Percentiles rank a stretch among this genome's conserved stretches.
Conservation (phyloP, 2,113 vertebrate species). For the Heterochromis multidens region DNA sequence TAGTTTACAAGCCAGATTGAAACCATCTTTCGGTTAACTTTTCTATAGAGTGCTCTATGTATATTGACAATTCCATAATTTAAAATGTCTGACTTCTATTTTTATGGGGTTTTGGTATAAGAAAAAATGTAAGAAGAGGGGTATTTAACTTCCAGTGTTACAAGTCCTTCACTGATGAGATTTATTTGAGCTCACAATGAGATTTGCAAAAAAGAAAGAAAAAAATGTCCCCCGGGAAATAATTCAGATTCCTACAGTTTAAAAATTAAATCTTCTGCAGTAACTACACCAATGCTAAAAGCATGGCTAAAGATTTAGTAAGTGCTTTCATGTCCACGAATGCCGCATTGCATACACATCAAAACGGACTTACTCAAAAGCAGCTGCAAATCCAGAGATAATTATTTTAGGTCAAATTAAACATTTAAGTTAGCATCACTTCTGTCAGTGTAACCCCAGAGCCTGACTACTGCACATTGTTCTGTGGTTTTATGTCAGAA, state of each 20-base stretch:
- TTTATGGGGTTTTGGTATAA: neutral
- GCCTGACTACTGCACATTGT: conserved; percentile 34
- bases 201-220: neutral
- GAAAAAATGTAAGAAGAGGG: neutral
- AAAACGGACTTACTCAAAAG: neutral
- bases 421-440: conserved; percentile 1
- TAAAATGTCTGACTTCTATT: neutral
- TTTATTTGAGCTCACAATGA: neutral
- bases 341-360: neutral
- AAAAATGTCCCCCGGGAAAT: neutral
- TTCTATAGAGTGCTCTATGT: neutral
- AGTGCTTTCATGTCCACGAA: neutral
- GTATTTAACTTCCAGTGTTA: neutral
- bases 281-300: neutral
- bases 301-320: neutral
- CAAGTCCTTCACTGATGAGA: neutral
- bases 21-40: neutral
- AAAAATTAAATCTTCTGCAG: neutral
- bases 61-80: neutral
- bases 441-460: neutral
- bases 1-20: neutral
- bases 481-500: conserved; percentile 54
- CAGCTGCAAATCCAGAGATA: neutral
- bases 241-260: neutral
- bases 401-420: conserved; percentile 9